Evolutionary conservation across 2,888 invertebrate genomes (phyloP).

Genomic region (Carterocephalus palaemon): DNA sequence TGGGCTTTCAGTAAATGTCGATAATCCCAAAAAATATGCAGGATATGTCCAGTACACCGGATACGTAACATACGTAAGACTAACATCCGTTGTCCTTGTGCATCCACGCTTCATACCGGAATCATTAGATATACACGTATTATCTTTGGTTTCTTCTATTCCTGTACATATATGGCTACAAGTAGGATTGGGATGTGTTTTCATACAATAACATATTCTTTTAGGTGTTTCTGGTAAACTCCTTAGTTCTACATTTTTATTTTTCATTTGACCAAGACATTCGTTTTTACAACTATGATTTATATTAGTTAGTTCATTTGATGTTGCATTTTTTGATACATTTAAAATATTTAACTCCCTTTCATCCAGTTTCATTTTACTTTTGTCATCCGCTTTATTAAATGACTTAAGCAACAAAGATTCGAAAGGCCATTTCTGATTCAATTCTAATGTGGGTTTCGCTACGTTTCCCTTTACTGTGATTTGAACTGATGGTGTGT

Average conservation of each 20-base stretch:
- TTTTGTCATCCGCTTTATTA: not conserved
- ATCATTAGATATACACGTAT: conserved; percentile 31
- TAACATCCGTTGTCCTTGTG: conserved; percentile 31
- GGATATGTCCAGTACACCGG: conserved; percentile 44
- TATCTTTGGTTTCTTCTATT: conserved; percentile 4
- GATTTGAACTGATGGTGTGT: conserved; percentile 35
- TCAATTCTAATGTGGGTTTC: conserved; percentile 50
- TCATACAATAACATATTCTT: conserved; percentile 42
- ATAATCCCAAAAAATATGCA: conserved; percentile 38
- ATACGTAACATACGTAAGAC: conserved; percentile 31
- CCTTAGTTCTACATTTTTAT: conserved; percentile 54
- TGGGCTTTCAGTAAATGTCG: conserved; percentile 32
- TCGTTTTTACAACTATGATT: not conserved
- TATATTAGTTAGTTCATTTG: not conserved
- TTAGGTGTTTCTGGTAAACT: conserved; percentile 40
- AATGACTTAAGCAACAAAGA: conserved; percentile 28
- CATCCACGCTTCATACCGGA: conserved; percentile 28
- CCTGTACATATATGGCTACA: conserved; percentile 37
- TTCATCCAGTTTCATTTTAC: not conserved
- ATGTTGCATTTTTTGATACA: not conserved
- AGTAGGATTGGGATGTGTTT: conserved; percentile 31
- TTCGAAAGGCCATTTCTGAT: conserved; percentile 54
- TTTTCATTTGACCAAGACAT: conserved; percentile 30
- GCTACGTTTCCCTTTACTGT: conserved; percentile 37
- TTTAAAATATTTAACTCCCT: not conserved